These are phyloP conservation scores for Germaria angustata DNA, from an alignment of 2,888 invertebrate species.

Conservation along the genomic window DNA sequence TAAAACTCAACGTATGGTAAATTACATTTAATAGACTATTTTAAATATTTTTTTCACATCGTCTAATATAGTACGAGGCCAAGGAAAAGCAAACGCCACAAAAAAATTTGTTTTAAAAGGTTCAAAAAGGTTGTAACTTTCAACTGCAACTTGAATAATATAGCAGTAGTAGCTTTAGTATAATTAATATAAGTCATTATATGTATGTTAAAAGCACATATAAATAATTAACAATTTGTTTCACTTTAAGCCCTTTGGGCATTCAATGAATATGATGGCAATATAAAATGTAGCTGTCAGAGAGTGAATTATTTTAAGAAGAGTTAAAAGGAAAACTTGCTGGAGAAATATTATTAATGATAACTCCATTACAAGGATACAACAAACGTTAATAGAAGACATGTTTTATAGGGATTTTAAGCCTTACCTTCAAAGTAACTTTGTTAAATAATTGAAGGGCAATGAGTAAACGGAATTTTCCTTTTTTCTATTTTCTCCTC, in stretches of 20 bases:
- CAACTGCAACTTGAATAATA: not conserved
- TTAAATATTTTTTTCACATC: conserved; percentile 60
- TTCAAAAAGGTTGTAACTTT: not conserved
- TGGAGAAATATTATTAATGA: not conserved
- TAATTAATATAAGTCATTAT: conserved; percentile 31
- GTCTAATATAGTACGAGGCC: conserved; percentile 1
- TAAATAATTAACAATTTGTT: conserved; percentile 31
- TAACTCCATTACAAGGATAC: not conserved
- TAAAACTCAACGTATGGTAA: conserved; percentile 57
- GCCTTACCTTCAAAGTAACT: no score
- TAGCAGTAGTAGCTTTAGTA: not conserved
- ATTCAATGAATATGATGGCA: conserved; percentile 11
- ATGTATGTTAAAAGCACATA: conserved; percentile 1
- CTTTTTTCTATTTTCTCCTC: no score
- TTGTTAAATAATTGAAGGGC: not conserved
- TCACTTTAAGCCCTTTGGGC: conserved; percentile 25
- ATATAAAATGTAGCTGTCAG: not conserved
- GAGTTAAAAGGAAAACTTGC: not conserved
- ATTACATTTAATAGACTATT: conserved; percentile 65
- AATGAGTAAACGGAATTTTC: not conserved
- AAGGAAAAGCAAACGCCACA: not conserved
- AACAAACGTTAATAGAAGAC: no score
- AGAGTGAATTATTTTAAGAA: not conserved
- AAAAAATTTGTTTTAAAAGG: conserved; percentile 14
- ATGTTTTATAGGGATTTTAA: no score